Evolutionary conservation across 1,140 invertebrate species (phyloP).

Genomic region (Sesamia nonagrioides): DNA sequence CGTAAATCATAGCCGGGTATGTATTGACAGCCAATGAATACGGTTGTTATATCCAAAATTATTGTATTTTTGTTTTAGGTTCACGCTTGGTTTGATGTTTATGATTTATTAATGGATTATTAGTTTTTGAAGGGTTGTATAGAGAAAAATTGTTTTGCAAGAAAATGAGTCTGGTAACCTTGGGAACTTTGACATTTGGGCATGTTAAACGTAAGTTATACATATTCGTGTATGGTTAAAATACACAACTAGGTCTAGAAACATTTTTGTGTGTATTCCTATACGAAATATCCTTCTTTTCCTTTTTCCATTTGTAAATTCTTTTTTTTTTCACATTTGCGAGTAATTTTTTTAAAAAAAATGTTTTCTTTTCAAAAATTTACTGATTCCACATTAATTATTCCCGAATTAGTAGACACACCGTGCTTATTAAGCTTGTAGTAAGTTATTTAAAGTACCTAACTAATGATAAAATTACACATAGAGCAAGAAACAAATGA

Average conservation of each 20-base stretch:
- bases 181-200: too few species aligned
- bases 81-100: constrained; percentile 9
- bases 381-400: not conserved
- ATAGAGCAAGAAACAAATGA: not conserved
- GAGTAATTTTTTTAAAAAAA: too few species aligned
- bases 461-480: constrained; percentile 4
- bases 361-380: not conserved
- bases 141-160: not conserved
- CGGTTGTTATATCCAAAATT: constrained; percentile 73
- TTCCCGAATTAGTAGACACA: too few species aligned
- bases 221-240: too few species aligned
- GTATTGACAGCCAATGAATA: constrained; percentile 84
- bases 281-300: too few species aligned
- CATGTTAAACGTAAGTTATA: too few species aligned
- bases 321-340: too few species aligned
- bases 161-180: not conserved
- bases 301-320: too few species aligned
- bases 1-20: constrained; percentile 79
- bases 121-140: not conserved
- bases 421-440: not conserved
- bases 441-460: not conserved
- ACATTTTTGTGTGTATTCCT: too few species aligned
- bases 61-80: constrained; percentile 62
- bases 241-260: too few species aligned
- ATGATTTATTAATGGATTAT: constrained; percentile 22